These are phyloP conservation scores for Anthoscopus minutus DNA, from an alignment of 2,113 vertebrate species.

Conservation along the genomic window DNA sequence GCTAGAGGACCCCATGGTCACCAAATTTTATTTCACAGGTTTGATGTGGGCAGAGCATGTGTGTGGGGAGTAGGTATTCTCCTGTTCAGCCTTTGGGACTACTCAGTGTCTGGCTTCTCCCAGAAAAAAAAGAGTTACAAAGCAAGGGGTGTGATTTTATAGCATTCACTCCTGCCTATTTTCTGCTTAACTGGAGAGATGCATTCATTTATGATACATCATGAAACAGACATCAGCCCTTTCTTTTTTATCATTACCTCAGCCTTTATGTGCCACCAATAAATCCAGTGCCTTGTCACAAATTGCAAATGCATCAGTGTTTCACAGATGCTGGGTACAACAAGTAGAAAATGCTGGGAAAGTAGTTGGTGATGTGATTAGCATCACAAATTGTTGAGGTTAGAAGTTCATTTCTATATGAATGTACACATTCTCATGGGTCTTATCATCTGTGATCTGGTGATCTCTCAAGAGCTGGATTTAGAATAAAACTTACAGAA, in stretches of 20 bases:
- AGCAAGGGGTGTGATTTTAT: neutral
- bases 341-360: neutral
- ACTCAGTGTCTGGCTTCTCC: neutral
- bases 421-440: neutral
- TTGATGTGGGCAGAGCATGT: neutral
- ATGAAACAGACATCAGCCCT: neutral
- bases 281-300: neutral
- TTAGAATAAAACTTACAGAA: conserved; percentile 8
- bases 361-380: neutral
- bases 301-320: neutral
- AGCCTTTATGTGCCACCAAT: neutral
- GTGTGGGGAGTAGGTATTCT: neutral
- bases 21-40: neutral
- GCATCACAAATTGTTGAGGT: conserved; percentile 1
- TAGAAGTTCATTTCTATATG: neutral
- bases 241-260: neutral
- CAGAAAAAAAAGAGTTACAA: neutral
- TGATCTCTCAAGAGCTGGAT: neutral
- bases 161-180: neutral
- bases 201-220: neutral
- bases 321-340: neutral
- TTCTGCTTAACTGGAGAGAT: neutral
- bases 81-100: neutral
- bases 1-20: neutral
- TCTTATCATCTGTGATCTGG: neutral